These are phyloP conservation scores for Drosophila bifasciata DNA, from an alignment of 1,140 invertebrate species.

Conservation along the genomic window DNA sequence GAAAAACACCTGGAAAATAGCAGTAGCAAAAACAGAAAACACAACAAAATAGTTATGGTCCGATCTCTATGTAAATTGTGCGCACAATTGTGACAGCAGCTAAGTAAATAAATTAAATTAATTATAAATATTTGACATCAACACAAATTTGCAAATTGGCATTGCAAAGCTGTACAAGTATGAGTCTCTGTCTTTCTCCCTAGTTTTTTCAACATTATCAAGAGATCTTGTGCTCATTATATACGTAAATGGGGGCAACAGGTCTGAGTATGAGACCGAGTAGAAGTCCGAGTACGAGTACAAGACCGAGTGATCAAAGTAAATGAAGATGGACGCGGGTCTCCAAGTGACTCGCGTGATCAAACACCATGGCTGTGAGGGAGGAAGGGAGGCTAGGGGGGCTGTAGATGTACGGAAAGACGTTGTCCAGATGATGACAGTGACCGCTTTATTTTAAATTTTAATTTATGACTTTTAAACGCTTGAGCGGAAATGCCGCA, in stretches of 20 bases:
- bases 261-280: constrained; percentile 1
- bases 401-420: constrained; percentile 7
- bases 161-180: constrained; percentile 5
- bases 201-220: constrained; percentile 22
- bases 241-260: constrained; percentile 48
- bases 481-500: constrained; percentile 75
- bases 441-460: constrained; percentile 80
- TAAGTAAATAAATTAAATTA: constrained; percentile 74
- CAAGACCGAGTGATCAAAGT: constrained; percentile 32
- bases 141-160: constrained; percentile 67
- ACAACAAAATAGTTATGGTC: constrained; percentile 3
- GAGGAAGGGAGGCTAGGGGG: neutral
- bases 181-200: neutral
- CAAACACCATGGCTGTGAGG: neutral
- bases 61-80: constrained; percentile 10
- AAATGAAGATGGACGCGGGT: constrained; percentile 76
- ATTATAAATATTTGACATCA: constrained; percentile 78
- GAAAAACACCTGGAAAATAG: constrained; percentile 89
- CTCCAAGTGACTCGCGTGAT: constrained; percentile 60
- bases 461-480: constrained; percentile 77
- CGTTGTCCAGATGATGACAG: constrained; percentile 60
- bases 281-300: constrained; percentile 11
- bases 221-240: constrained; percentile 54
- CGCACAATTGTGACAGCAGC: constrained; percentile 45
- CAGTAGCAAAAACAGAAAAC: constrained; percentile 32